These are phyloP conservation scores for Dissostichus mawsoni DNA, from an alignment of 2,113 vertebrate species.

Conservation along the genomic window DNA sequence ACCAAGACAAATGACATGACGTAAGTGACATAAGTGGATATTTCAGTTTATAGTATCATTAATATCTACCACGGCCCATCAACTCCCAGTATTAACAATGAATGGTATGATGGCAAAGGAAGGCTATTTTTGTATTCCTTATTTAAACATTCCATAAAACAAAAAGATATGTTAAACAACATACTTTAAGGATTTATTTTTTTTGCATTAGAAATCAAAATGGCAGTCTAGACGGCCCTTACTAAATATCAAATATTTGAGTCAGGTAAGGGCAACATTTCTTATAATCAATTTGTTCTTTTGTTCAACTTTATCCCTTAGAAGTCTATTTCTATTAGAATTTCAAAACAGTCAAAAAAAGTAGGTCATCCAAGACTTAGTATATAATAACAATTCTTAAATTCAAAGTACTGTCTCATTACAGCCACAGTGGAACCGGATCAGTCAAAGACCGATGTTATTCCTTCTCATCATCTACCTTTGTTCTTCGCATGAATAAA, in stretches of 20 bases:
- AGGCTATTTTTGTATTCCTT: not conserved
- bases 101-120: slow-evolving; percentile 18
- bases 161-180: not conserved
- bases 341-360: slow-evolving; percentile 29
- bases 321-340: slow-evolving; percentile 37
- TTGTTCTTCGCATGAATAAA: slow-evolving; percentile 20
- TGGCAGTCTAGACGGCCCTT: not conserved
- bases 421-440: slow-evolving; percentile 6
- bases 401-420: slow-evolving; percentile 17
- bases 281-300: not conserved
- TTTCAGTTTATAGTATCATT: not conserved
- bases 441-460: not conserved
- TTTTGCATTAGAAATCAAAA: slow-evolving; percentile 1
- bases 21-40: not conserved
- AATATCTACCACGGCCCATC: slow-evolving; percentile 23
- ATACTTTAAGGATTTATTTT: not conserved
- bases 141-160: not conserved
- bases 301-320: slow-evolving; percentile 12
- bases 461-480: not conserved
- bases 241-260: slow-evolving; percentile 10
- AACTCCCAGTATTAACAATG: not conserved
- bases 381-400: slow-evolving; percentile 17
- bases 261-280: not conserved
- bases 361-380: slow-evolving; percentile 18
- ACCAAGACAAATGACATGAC: not conserved